Evolutionary conservation across 2,113 vertebrate species (phyloP).

Genomic region (Ellobius talpinus): DNA sequence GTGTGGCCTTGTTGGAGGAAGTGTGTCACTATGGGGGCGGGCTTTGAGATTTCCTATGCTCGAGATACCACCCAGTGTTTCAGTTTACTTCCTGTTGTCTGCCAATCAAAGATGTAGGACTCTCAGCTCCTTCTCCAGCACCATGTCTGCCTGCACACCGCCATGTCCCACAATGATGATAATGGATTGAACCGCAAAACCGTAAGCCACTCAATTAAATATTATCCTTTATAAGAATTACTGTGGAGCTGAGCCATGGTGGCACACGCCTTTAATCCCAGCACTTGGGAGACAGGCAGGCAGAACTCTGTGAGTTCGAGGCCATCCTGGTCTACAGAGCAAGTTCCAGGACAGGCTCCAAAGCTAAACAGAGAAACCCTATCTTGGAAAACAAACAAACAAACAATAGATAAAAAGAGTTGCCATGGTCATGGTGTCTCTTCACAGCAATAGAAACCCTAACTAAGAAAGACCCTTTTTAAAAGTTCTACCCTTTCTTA

Average conservation of each 20-base stretch:
- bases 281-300: too few species aligned
- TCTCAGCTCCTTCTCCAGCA: background rate
- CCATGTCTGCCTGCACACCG: too few species aligned
- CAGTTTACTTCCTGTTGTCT: background rate
- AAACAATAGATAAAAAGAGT: background rate
- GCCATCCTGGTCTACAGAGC: too few species aligned
- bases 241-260: too few species aligned
- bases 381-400: too few species aligned
- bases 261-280: too few species aligned
- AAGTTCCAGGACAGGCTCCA: too few species aligned
- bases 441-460: background rate
- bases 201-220: background rate
- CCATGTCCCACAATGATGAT: background rate
- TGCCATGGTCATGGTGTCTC: background rate
- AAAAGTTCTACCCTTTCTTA: slow-evolving; percentile 34
- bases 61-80: background rate
- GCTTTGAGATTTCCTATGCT: background rate
- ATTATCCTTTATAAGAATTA: background rate
- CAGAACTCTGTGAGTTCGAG: too few species aligned
- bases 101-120: background rate
- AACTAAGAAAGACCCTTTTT: background rate
- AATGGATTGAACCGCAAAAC: background rate
- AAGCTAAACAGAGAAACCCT: too few species aligned
- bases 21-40: background rate
- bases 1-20: background rate